These are phyloP conservation scores for Glyptemys insculpta DNA, from an alignment of 2,797 vertebrate species.

Conservation along the genomic window DNA sequence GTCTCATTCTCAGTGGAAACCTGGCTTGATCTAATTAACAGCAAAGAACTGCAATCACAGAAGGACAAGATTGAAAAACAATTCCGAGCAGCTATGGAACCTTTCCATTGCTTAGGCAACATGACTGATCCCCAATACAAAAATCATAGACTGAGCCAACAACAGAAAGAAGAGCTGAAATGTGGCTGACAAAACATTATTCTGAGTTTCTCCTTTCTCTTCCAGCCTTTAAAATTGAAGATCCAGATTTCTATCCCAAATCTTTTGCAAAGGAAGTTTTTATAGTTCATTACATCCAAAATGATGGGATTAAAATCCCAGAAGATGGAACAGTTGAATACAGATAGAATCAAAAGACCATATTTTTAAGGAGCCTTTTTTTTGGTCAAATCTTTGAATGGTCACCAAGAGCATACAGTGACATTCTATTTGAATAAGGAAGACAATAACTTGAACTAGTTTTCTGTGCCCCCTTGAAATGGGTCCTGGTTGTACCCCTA, in stretches of 20 bases:
- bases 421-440: neutral
- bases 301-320: neutral
- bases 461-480: neutral
- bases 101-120: neutral
- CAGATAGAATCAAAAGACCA: neutral
- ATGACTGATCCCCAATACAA: constrained; percentile 3
- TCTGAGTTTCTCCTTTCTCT: neutral
- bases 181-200: neutral
- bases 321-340: neutral
- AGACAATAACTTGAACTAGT: neutral
- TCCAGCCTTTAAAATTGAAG: neutral
- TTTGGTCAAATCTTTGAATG: neutral
- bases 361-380: neutral
- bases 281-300: neutral
- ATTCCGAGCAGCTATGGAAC: neutral
- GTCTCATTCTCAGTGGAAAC: constrained; percentile 54
- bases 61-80: neutral
- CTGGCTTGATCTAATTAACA: constrained; percentile 13
- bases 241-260: neutral
- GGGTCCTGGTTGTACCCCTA: neutral
- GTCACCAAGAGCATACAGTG: neutral
- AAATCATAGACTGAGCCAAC: neutral
- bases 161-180: neutral
- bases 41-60: constrained; percentile 26
- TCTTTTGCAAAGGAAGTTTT: neutral